Conservation (phyloP, 2,888 invertebrate genomes). For the Parochlus steinenii region DNA sequence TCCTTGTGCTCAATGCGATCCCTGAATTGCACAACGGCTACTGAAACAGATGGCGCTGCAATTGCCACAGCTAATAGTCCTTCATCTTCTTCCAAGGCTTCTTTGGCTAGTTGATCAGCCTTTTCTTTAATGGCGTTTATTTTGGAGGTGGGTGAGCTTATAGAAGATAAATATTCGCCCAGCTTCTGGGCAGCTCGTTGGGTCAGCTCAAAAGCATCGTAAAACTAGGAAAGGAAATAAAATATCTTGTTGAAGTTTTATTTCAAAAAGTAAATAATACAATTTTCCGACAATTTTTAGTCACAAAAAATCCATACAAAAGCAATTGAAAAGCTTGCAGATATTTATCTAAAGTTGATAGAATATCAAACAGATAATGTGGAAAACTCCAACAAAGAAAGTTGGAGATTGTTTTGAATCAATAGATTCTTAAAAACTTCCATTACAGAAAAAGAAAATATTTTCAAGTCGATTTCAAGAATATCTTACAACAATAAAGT, state of each 20-base stretch:
- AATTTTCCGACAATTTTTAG: too few relatives aligned
- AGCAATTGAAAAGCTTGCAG: too few relatives aligned
- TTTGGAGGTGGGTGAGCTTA: conserved; percentile 15
- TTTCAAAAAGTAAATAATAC: too few relatives aligned
- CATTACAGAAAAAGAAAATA: too few relatives aligned
- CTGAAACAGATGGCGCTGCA: conserved; percentile 28
- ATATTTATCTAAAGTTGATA: conserved; percentile 1
- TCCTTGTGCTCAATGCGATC: conserved; percentile 26
- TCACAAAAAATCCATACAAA: too few relatives aligned
- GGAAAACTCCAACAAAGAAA: too few relatives aligned
- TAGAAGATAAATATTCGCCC: conserved; percentile 24
- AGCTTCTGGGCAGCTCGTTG: conserved; percentile 28
- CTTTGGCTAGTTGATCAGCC: conserved; percentile 27
- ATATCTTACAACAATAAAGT: too few relatives aligned
- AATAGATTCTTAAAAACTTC: too few relatives aligned
- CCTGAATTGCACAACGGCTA: conserved; percentile 31
- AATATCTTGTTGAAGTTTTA: too few relatives aligned
- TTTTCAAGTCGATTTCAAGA: too few relatives aligned
- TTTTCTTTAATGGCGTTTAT: conserved; percentile 24
- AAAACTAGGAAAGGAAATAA: conserved; percentile 20
- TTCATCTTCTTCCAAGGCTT: conserved; percentile 29
- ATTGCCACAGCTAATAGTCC: conserved; percentile 29
- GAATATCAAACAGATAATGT: conserved; percentile 2
- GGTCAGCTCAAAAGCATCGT: conserved; percentile 27
- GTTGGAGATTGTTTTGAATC: too few relatives aligned